Evolutionary conservation across 2,888 invertebrate genomes (phyloP).

Genomic region (Orthosia gothica): DNA sequence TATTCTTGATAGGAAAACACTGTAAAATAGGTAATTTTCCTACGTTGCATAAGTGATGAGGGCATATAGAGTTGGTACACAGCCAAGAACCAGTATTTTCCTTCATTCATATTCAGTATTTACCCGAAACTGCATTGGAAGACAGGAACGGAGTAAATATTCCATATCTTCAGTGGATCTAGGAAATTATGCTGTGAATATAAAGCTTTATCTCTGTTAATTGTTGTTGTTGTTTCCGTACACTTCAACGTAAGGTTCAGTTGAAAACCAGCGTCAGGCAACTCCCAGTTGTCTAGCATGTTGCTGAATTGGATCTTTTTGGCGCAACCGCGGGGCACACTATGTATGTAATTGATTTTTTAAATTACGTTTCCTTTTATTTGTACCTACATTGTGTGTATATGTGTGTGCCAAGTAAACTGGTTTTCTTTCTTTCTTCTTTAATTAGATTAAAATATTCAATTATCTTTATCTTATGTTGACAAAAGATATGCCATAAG

Average conservation of each 20-base stretch:
- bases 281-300: no score
- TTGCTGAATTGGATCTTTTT: no score
- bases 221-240: no score
- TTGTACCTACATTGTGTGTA: no score
- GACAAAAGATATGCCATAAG: slow-evolving; percentile 18
- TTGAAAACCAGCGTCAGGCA: no score
- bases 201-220: slow-evolving; percentile 5
- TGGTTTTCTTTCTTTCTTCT: no score
- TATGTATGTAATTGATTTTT: no score
- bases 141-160: background rate
- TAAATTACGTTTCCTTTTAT: no score
- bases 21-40: slow-evolving; percentile 1
- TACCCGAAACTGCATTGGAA: slow-evolving; percentile 11
- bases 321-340: no score
- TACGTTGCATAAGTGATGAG: slow-evolving; percentile 20
- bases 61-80: slow-evolving; percentile 30
- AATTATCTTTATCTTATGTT: slow-evolving; percentile 40
- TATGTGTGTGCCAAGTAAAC: no score
- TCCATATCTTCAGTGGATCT: background rate
- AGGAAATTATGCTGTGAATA: background rate
- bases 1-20: slow-evolving; percentile 14
- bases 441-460: slow-evolving; percentile 8
- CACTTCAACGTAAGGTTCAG: no score
- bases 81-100: slow-evolving; percentile 44
- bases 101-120: slow-evolving; percentile 47